Conservation (phyloP, 2,888 invertebrate genomes). For the Omphaloscelis lunosa region DNA sequence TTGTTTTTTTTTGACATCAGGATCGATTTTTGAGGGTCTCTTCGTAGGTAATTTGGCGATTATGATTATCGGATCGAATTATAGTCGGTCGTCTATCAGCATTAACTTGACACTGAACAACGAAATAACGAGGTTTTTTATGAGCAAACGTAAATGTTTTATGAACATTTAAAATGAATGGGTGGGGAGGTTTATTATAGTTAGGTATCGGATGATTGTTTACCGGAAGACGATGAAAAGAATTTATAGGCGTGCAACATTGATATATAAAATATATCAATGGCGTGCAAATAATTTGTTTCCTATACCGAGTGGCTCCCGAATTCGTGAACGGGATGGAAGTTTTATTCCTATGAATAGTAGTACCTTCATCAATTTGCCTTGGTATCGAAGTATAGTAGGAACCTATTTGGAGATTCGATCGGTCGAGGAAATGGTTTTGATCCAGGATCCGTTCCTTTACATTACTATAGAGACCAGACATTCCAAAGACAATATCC, state of each 20-base stretch:
- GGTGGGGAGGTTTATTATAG: conserved; percentile 36
- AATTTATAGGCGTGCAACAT: conserved; percentile 26
- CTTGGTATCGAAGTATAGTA: not conserved
- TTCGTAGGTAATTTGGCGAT: not conserved
- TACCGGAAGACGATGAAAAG: conserved; percentile 35
- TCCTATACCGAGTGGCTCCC: not conserved
- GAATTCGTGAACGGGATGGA: conserved; percentile 10
- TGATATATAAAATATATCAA: no score
- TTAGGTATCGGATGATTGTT: conserved; percentile 29
- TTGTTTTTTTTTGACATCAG: not conserved
- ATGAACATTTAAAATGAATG: conserved; percentile 52
- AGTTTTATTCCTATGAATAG: conserved; percentile 13
- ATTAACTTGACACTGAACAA: conserved; percentile 44
- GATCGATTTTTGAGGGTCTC: not conserved
- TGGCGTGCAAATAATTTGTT: conserved; percentile 44
- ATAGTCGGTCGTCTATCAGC: not conserved
- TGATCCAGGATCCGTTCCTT: conserved; percentile 7
- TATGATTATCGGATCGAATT: not conserved
- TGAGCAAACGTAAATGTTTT: conserved; percentile 53
- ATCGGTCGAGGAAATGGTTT: conserved; percentile 2
- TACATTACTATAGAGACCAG: no score
- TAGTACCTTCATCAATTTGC: conserved; percentile 7
- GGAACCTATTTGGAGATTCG: conserved; percentile 15
- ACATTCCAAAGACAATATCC: no score
- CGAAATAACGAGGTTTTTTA: conserved; percentile 34